phyloP scores from a whole-genome alignment of 2,113 vertebrate genomes.

The Calyptommatus sinebrachiatus region DNA sequence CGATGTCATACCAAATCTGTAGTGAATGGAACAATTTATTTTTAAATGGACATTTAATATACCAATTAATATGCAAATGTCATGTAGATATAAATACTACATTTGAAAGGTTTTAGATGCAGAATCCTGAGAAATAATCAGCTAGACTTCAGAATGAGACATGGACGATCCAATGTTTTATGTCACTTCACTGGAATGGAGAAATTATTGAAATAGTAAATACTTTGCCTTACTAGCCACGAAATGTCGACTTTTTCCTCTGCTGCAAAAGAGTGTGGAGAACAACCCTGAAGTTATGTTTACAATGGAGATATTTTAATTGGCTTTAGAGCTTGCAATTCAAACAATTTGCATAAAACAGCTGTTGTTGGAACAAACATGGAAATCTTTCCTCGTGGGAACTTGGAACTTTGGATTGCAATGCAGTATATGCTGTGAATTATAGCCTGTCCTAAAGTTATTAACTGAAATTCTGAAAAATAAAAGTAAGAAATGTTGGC shows the following conservation, averaged over 20 bases:
- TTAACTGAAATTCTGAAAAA: too few species aligned
- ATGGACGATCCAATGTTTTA: constrained; percentile 58
- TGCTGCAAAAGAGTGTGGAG: constrained; percentile 61
- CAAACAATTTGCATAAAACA: constrained; percentile 59
- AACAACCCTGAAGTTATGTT: constrained; percentile 66
- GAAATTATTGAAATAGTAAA: constrained; percentile 65
- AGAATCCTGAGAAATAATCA: constrained; percentile 58
- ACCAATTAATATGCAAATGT: too few species aligned
- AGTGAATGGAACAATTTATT: too few species aligned
- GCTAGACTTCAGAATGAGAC: constrained; percentile 58
- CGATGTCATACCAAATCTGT: too few species aligned
- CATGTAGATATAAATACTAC: too few species aligned
- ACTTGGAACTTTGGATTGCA: constrained; percentile 59
- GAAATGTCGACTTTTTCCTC: constrained; percentile 62
- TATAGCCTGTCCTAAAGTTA: too few species aligned
- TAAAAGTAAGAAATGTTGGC: too few species aligned
- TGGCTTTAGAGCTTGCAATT: constrained; percentile 64
- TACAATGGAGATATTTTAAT: constrained; percentile 69
- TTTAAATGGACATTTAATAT: too few species aligned
- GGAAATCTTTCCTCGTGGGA: constrained; percentile 61
- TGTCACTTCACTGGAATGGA: constrained; percentile 72
- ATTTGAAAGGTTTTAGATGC: constrained; percentile 35
- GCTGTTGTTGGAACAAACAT: constrained; percentile 65
- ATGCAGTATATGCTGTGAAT: too few species aligned
- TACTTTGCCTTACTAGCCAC: constrained; percentile 68